Evolutionary conservation across 2,797 vertebrate genomes (phyloP), one percentile per base, ranked within the genome.

Genomic region (Gymnoscopelus braueri): DNA sequence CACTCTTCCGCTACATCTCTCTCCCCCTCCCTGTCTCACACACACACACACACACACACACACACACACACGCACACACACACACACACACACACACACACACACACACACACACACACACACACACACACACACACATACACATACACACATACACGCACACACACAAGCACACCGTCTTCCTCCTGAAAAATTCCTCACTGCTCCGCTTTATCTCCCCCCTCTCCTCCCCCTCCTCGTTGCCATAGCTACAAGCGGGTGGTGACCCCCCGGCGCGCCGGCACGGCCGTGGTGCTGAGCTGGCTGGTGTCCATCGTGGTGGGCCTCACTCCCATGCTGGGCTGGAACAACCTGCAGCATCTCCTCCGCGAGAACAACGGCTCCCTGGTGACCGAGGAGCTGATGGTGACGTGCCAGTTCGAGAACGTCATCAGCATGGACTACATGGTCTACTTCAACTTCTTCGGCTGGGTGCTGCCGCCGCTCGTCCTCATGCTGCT

Each of bases 361-460:
- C 91, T 96, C 51, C 75, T 63, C 67, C 78, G 83, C 80, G 96
- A 95, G 68, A 78, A 84, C 81, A 96, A 95, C 29, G 77, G 66
- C 56, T 90, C 90, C 23, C 6, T 68, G 65, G 88, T 93, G 0
- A 63, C 83, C 6, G 61, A 88, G 0, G 92, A 95, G 51, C 88
- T 93, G 0, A 59, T 95, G 84, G 94, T 99, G 84, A 92, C 87
- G 8, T 99, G 98, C 66, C 83, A 92, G 88, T 99, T 99, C 6
- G 97, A 97, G 93, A 96, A 93, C 0, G 96, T 99, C 83, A 98
- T 99, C 93, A 96, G 96, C 91, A 99, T 99, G 98, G 92, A 98
- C 75, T 99, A 99, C 87, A 99, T 99, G 97, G 98, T 99, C 58
- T 99, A 99, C 90, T 99, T 99, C 91, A 99, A 98, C 92, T 99